These are phyloP conservation scores for Amphipyra berbera DNA, from an alignment of 2,888 invertebrate species.

Conservation along the genomic window DNA sequence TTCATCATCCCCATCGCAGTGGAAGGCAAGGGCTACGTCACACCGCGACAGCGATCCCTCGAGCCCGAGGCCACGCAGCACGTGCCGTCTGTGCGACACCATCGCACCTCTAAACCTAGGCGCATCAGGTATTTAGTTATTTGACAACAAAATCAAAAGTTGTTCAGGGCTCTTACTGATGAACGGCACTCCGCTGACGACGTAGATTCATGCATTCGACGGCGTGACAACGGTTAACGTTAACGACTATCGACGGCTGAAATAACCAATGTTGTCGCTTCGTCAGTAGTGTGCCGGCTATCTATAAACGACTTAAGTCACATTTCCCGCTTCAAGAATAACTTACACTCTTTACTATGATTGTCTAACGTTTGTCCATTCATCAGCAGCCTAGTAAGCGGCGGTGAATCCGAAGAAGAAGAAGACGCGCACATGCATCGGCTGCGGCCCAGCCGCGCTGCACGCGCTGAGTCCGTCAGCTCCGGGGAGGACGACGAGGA, in stretches of 20 bases:
- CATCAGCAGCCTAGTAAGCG: slow-evolving; percentile 91
- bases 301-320: no score
- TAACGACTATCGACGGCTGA: no score
- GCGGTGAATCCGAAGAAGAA: slow-evolving; percentile 93
- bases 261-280: no score
- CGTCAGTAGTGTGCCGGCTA: no score
- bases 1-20: slow-evolving; percentile 98
- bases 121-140: slow-evolving; percentile 90
- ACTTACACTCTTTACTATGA: no score
- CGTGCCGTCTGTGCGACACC: slow-evolving; percentile 71
- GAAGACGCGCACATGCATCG: slow-evolving; percentile 92
- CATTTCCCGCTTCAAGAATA: no score
- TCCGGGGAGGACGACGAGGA: slow-evolving; percentile 96
- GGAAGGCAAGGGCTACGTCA: slow-evolving; percentile 96
- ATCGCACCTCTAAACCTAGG: slow-evolving; percentile 81
- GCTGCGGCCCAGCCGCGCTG: slow-evolving; percentile 92
- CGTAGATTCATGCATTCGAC: no score
- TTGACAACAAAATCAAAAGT: no score
- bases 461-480: slow-evolving; percentile 95
- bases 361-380: no score
- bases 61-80: slow-evolving; percentile 92
- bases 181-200: no score
- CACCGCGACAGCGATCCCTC: slow-evolving; percentile 92
- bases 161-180: no score
- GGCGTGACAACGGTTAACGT: no score